A percentile compares a stretch with the other conserved stretches of the same genome.
Evolutionary conservation across 2,797 vertebrate genomes (phyloP).

Genomic region (Anolis apletophallus): DNA sequence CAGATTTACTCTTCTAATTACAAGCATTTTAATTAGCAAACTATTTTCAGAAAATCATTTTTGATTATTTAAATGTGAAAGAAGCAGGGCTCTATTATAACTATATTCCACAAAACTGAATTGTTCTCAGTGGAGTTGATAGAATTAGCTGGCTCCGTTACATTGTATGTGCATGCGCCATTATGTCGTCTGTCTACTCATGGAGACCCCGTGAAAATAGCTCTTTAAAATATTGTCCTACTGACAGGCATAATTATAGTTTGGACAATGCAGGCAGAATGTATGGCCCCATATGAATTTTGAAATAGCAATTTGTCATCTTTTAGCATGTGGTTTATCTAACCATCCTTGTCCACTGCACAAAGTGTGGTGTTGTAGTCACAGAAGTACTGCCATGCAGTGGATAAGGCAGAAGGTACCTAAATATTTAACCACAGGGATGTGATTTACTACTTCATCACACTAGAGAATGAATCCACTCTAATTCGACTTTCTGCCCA

Average conservation of each 20-base stretch:
- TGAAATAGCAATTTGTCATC: slow-evolving; percentile 69
- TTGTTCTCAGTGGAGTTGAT: slow-evolving; percentile 31
- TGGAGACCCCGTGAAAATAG: too few species aligned
- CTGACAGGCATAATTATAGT: slow-evolving; percentile 49
- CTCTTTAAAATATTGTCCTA: slow-evolving; percentile 54
- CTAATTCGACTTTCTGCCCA: too few species aligned
- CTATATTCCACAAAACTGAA: slow-evolving; percentile 20
- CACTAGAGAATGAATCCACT: too few species aligned
- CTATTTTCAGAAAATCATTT: slow-evolving; percentile 25
- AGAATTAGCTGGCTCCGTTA: background rate
- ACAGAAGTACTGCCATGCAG: slow-evolving; percentile 44
- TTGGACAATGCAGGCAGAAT: slow-evolving; percentile 41
- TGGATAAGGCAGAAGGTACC: slow-evolving; percentile 45
- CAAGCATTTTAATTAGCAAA: slow-evolving; percentile 12
- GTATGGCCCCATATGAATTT: slow-evolving; percentile 67
- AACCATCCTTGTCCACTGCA: slow-evolving; percentile 31
- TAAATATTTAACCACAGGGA: slow-evolving; percentile 63
- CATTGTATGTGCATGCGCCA: slow-evolving; percentile 7
- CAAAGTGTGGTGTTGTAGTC: slow-evolving; percentile 58
- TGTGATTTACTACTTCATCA: background rate
- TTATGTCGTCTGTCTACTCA: too few species aligned
- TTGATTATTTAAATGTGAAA: slow-evolving; percentile 22
- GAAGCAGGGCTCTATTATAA: slow-evolving; percentile 15
- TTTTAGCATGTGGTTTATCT: slow-evolving; percentile 67
- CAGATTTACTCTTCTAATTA: slow-evolving; percentile 1